Evolutionary conservation across 2,113 vertebrate species (phyloP), one percentile per base, ranked within the genome.

Genomic region (Daubentonia madagascariensis): DNA sequence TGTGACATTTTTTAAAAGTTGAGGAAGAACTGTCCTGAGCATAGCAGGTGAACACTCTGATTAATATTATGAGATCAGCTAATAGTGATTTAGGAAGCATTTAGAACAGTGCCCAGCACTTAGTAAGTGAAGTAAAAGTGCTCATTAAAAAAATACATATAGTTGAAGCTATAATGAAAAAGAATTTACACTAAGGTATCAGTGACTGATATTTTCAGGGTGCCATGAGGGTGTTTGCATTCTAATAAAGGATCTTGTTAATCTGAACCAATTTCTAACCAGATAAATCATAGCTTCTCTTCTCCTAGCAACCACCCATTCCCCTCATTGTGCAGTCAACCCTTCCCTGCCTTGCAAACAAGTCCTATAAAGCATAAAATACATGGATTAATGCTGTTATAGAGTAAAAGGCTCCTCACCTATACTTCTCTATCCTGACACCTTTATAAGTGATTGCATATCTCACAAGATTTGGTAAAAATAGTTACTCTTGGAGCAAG

Each of bases 221-320:
- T 84, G 8, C 61, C 80, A 95, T 40, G 35, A 85, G 18, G 57
- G 43, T 90, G 22, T 87, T 79, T 92, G n/a, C 43, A 94, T 40
- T 80, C 85, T 79, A 84, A 78, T 70, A 80, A 63, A 89, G 40
- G 10, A 72, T 63, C 67, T 67, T 83, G n/a, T 48, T 96, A n/a
- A 79, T 72, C 32, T 54, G 32, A 93, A 84, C 83, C 92, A 52
- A 73, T 89, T 91, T 96, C 67, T 93, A 89, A 88, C 67, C 75
- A 61, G 37, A 75, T 89, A 93, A 93, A 93, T 89, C 70, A 32
- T 45, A 43, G 12, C 11, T 85, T 94, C 61, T 96, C 80, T 93
- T 76, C 52, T 85, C 25, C 48, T 72, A 70, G 57, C 22, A 96
- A 80, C 13, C 1, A 12, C 32, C 67, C 50, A 23, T 94, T 61